Evolutionary conservation across 2,888 invertebrate genomes (phyloP).

Genomic region (Drosophila kambysellisi): DNA sequence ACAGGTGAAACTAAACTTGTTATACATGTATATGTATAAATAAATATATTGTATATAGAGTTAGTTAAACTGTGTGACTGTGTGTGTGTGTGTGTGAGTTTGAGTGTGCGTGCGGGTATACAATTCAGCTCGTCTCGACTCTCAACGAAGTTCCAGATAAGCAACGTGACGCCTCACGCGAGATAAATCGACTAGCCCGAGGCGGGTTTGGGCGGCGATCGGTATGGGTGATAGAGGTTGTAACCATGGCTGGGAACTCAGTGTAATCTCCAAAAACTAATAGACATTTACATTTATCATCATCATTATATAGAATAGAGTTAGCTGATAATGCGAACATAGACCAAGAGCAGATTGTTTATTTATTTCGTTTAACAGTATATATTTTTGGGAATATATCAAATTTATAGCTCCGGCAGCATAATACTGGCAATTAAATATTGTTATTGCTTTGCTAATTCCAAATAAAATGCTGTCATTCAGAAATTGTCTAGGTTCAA

Average conservation of each 20-base stretch:
- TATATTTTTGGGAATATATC: background rate
- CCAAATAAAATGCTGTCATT: background rate
- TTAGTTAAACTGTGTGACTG: conserved; percentile 4
- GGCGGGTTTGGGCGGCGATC: conserved; percentile 1
- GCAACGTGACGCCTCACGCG: conserved; percentile 78
- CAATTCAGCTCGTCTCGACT: conserved; percentile 22
- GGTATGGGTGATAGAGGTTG: background rate
- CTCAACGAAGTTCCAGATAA: conserved; percentile 58
- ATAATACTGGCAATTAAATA: background rate
- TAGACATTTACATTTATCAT: conserved; percentile 43
- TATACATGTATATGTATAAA: conserved; percentile 3
- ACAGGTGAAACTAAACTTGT: conserved; percentile 53
- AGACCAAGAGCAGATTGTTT: background rate
- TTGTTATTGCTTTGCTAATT: background rate
- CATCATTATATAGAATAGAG: conserved; percentile 2
- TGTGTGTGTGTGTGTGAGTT: background rate
- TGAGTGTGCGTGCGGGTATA: conserved; percentile 26
- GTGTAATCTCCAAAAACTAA: conserved; percentile 37
- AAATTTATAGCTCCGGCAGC: background rate
- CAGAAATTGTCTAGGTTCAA: background rate
- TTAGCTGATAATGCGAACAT: background rate
- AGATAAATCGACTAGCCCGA: conserved; percentile 54
- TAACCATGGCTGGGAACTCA: background rate
- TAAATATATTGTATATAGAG: conserved; percentile 12
- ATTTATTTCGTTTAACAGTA: too few relatives aligned